These are phyloP conservation scores for Stenichneumon culpator DNA, from an alignment of 2,888 invertebrate genomes.

Conservation along the genomic window DNA sequence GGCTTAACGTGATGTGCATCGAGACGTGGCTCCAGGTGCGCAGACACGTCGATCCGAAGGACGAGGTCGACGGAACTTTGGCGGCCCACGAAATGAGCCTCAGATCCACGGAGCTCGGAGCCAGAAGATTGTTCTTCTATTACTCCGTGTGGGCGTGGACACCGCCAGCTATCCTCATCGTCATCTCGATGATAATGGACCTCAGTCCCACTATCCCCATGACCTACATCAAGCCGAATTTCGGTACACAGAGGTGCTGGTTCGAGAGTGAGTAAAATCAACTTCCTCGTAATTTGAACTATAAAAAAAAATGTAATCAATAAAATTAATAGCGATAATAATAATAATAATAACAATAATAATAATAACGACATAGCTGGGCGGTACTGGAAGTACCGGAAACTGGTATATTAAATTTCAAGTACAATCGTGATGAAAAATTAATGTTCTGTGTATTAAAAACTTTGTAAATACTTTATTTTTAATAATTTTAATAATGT, in stretches of 20 bases:
- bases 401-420: no score
- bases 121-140: slow-evolving; percentile 85
- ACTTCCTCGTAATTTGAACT: background rate
- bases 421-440: no score
- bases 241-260: slow-evolving; percentile 88
- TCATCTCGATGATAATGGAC: slow-evolving; percentile 87
- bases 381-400: no score
- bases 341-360: no score
- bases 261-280: slow-evolving; percentile 87
- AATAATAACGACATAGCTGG: no score
- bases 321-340: background rate
- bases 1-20: slow-evolving; percentile 90
- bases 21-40: slow-evolving; percentile 88
- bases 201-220: slow-evolving; percentile 88
- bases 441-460: no score
- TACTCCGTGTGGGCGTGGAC: slow-evolving; percentile 88
- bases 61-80: slow-evolving; percentile 49
- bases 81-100: background rate
- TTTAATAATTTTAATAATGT: no score
- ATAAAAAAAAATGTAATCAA: background rate
- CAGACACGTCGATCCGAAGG: slow-evolving; percentile 72
- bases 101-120: slow-evolving; percentile 30
- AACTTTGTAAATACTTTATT: no score
- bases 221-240: slow-evolving; percentile 87
- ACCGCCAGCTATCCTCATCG: slow-evolving; percentile 86